Evolutionary conservation across 1,140 invertebrate genomes (phyloP), one percentile per base, ranked within the genome.

Genomic region (Megalonaias nervosa): DNA sequence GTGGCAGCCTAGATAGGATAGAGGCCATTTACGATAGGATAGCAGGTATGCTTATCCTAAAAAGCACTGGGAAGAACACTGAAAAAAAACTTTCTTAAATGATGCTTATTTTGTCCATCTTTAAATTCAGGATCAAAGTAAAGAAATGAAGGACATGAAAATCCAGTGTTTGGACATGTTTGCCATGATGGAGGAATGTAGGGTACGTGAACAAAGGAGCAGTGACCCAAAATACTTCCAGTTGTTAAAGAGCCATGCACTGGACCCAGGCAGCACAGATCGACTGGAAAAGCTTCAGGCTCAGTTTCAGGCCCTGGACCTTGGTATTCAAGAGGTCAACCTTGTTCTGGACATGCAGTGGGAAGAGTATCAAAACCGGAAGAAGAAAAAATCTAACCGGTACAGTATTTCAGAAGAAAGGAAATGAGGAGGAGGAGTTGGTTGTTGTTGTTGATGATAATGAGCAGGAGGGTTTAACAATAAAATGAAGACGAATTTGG

Each of bases 191-290:
- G 90, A 91, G 80, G 89, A 92, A 57, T 89, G 88, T 71, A 75
- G 83, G 14, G 79, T 87, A 26, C 68, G 84, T 21, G 72, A 90
- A n/a, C 78, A 87, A 19, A 80, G 88, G 6, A 86, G 89, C 67
- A 81, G 72, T 38, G 90, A 91, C 66, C 84, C 86, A 9, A 82
- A 83, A 56, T 91, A 91, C 70, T 75, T 79, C 19, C 77, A 87
- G 2, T 74, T 92, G 66, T 81, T 89, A 19, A 81, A 83, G 74
- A 71, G 82, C 17, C 67, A 87, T 57, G 78, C 86, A 14, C 67
- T 92, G 23, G 90, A 91, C 77, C 91, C 91, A 15, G 82, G 85
- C 17, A 90, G 87, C 70, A 82, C 85, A 1, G 82, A 87, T 23
- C 87, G 81, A 56, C 76, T 92, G 71, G 78, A 89, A 58, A 79